Evolutionary conservation across 2,797 vertebrate species (phyloP), one percentile per base, ranked within the genome.

Genomic region (Geotrypetes seraphini): DNA sequence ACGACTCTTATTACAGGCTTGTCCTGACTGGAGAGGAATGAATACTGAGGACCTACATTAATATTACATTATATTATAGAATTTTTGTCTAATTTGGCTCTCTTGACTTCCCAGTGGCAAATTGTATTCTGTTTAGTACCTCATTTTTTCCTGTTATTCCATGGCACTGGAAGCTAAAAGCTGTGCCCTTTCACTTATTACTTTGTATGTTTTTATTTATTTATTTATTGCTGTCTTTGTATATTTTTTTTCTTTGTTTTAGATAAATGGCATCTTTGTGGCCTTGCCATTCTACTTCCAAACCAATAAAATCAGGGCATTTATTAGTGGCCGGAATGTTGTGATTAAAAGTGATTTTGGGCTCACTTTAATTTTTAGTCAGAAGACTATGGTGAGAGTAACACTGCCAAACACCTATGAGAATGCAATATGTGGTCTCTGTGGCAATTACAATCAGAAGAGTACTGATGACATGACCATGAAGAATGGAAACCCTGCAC

Each of bases 391-490:
- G 7, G 50, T 60, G 3, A 66, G 42, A 5, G 47, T 80, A 18
- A 73, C 39, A 0, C 15, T 83, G 12, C 62, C 77, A 3, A 65
- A 55, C 37, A 56, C 42, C 49, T 81, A 80, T 33, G 61, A 50
- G 45, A 49, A 60, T 23, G 47, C 45, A 0, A 52, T 78, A 3
- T 84, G 71, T n/a, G 78, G 83, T 20, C 71, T 84, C 7, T 85
- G 82, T 28, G 79, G 79, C 14, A 75, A 73, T 49, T 73, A 68
- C 30, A 69, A 78, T 3, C 55, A 53, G 8, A 50, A 58, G 12
- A 2, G 27, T 3, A 12, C 60, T 5, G 75, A 83, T 18, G 82
- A 86, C 38, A 43, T 83, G 21, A 57, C 23, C 11, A 53, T 68
- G 13, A 71, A 51, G 28, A 51, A 49, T 0, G 59, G 68, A 3